phyloP scores from a whole-genome alignment of 1,140 invertebrate genomes.

The Musca domestica region DNA sequence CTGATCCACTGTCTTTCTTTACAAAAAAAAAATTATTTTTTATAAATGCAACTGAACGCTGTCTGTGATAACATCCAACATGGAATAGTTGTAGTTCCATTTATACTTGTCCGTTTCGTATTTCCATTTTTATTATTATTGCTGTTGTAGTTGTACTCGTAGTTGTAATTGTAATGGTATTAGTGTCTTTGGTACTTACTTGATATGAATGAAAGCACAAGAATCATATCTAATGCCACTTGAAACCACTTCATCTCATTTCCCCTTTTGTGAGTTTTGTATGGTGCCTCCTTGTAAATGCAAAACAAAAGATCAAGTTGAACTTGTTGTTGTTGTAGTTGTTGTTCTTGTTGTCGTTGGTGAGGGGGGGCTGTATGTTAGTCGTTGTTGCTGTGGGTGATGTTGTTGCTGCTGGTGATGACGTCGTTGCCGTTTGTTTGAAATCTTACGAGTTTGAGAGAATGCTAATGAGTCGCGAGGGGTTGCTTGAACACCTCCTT shows the following conservation, averaged over 20 bases:
- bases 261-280: slow-evolving; percentile 28
- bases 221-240: slow-evolving; percentile 34
- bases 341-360: neutral
- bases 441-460: too few relatives aligned
- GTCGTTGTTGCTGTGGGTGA: neutral
- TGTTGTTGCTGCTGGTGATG: neutral
- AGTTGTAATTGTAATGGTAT: too few relatives aligned
- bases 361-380: neutral
- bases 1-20: too few relatives aligned
- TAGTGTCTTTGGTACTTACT: slow-evolving; percentile 25
- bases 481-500: too few relatives aligned
- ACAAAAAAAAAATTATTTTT: too few relatives aligned
- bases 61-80: too few relatives aligned
- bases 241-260: slow-evolving; percentile 37
- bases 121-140: too few relatives aligned
- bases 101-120: too few relatives aligned
- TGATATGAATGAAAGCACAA: slow-evolving; percentile 33
- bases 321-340: neutral
- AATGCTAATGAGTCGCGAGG: too few relatives aligned
- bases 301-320: slow-evolving; percentile 22
- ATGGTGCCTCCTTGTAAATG: slow-evolving; percentile 12
- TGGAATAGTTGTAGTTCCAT: too few relatives aligned
- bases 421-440: neutral
- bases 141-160: too few relatives aligned
- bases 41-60: too few relatives aligned